These are phyloP conservation scores for Xenopus tropicalis DNA, from an alignment of 2,113 vertebrate species.

Conservation along the genomic window UCB_Xtro_10.0 CM004450.2:54606001-54606500, in stretches of 20 bases:
- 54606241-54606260: conserved; percentile 17
- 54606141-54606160: conserved; percentile 16
- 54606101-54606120: background rate
- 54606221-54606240: conserved; percentile 2
- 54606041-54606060: background rate
- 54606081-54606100: background rate
- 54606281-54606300: conserved; percentile 13
- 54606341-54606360: conserved; percentile 13
- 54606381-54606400: background rate
- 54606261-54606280: conserved; percentile 37
- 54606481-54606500: background rate
- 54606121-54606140: conserved; percentile 18
- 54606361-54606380: conserved; percentile 7
- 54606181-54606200: conserved; percentile 10
- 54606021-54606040: background rate
- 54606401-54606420: conserved; percentile 19
- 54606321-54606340: conserved; percentile 22
- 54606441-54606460: background rate
- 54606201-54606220: conserved; percentile 10
- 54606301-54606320: conserved; percentile 9
- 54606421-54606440: background rate
- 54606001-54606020: background rate
- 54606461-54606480: background rate
- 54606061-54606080: background rate
- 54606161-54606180: conserved; percentile 9